These are phyloP conservation scores for Dicerorhinus sumatrensis DNA, from an alignment of 2,113 vertebrate species.

Conservation along the genomic window DNA sequence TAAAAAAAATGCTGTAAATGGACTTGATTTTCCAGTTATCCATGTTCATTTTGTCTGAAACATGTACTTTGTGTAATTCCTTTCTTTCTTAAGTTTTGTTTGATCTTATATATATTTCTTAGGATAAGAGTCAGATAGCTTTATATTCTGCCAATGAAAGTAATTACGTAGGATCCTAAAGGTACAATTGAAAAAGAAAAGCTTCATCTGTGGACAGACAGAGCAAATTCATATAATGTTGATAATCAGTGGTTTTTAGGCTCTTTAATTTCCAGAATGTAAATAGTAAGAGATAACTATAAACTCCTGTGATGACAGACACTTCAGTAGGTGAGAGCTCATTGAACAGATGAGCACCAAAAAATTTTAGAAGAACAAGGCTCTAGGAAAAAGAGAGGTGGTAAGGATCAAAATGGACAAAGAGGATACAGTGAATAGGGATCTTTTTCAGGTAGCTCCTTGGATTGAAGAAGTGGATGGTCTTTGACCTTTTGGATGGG, in stretches of 20 bases:
- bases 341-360: not conserved
- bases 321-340: not conserved
- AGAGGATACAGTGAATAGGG: not conserved
- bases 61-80: not conserved
- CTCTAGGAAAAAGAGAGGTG: slow-evolving; percentile 13
- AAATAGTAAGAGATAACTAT: slow-evolving; percentile 10
- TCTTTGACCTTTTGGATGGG: not conserved
- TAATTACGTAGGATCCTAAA: slow-evolving; percentile 1
- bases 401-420: not conserved
- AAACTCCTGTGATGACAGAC: not conserved
- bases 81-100: not conserved
- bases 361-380: not conserved
- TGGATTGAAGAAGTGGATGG: not conserved
- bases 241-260: not conserved
- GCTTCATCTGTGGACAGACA: not conserved
- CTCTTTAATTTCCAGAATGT: slow-evolving; percentile 34
- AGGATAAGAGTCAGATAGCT: not conserved
- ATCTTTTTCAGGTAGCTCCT: not conserved
- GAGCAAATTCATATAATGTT: slow-evolving; percentile 13
- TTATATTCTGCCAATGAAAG: slow-evolving; percentile 32
- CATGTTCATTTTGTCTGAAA: slow-evolving; percentile 37
- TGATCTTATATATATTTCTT: slow-evolving; percentile 33
- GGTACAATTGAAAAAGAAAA: not conserved
- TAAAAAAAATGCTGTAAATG: slow-evolving; percentile 49
- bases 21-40: not conserved